Evolutionary conservation across 2,113 vertebrate genomes (phyloP).

Genomic region (Herpailurus yagouaroundi): DNA sequence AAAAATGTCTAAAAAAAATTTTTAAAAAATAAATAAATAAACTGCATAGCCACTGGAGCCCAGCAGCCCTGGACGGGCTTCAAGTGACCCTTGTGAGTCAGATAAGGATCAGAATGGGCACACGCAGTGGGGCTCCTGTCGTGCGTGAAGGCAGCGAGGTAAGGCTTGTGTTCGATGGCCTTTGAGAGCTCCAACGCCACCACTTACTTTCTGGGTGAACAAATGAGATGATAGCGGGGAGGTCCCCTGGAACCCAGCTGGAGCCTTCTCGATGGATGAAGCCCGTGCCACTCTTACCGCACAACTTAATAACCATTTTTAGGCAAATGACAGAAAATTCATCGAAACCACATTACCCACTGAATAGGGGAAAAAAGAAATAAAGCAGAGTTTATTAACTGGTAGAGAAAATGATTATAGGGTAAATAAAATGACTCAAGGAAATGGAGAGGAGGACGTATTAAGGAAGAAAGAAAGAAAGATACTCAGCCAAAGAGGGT

Average conservation of each 20-base stretch:
- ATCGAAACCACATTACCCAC: background rate
- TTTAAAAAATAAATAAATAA: background rate
- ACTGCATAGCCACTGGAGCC: background rate
- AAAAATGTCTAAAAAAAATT: too few species aligned
- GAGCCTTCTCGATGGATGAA: background rate
- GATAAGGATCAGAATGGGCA: background rate
- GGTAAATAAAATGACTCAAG: background rate
- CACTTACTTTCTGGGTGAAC: background rate
- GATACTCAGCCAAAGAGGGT: background rate
- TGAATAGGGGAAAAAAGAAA: background rate
- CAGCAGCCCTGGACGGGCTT: background rate
- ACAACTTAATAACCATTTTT: background rate
- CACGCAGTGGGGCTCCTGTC: background rate
- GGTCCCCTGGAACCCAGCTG: background rate
- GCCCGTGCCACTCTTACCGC: background rate
- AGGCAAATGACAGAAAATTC: background rate
- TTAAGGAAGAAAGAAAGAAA: slow-evolving; percentile 35
- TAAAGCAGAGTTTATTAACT: slow-evolving; percentile 5
- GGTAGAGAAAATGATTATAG: slow-evolving; percentile 19
- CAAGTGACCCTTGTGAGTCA: background rate
- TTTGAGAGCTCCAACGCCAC: background rate
- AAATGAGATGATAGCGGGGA: background rate
- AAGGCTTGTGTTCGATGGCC: background rate
- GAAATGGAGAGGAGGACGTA: background rate
- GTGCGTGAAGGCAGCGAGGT: background rate